Evolutionary conservation across 2,113 vertebrate species (phyloP).

Genomic region (Pteronura brasiliensis): DNA sequence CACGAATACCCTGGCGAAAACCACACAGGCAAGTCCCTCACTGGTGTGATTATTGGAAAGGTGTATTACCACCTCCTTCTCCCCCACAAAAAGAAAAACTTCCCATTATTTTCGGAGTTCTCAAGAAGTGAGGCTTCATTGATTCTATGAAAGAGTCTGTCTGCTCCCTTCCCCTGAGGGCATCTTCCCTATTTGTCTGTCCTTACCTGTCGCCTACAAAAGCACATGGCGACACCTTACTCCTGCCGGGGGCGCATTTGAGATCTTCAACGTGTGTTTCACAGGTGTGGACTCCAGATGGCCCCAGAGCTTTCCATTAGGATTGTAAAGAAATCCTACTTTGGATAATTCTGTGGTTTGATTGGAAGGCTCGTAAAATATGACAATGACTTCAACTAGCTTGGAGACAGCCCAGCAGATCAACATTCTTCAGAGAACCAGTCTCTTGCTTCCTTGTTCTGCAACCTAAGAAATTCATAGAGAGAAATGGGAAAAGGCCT

Average conservation of each 20-base stretch:
- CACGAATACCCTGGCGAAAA: background rate
- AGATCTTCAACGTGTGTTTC: background rate
- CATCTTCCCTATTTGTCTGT: background rate
- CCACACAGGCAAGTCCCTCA: background rate
- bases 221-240: background rate
- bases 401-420: background rate
- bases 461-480: background rate
- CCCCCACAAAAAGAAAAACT: background rate
- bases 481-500: background rate
- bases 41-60: background rate
- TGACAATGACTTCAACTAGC: background rate
- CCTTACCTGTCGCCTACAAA: background rate
- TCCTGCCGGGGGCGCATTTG: background rate
- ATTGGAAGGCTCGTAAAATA: background rate
- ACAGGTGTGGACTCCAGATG: background rate
- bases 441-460: background rate
- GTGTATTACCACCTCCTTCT: rapidly evolving
- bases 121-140: background rate
- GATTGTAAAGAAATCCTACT: background rate
- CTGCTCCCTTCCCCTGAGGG: background rate
- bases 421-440: background rate
- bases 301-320: background rate
- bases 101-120: background rate
- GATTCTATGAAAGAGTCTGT: background rate
- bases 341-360: background rate